Conservation (phyloP, 2,797 vertebrate species). For the Xiphorhynchus erythropygius region DNA sequence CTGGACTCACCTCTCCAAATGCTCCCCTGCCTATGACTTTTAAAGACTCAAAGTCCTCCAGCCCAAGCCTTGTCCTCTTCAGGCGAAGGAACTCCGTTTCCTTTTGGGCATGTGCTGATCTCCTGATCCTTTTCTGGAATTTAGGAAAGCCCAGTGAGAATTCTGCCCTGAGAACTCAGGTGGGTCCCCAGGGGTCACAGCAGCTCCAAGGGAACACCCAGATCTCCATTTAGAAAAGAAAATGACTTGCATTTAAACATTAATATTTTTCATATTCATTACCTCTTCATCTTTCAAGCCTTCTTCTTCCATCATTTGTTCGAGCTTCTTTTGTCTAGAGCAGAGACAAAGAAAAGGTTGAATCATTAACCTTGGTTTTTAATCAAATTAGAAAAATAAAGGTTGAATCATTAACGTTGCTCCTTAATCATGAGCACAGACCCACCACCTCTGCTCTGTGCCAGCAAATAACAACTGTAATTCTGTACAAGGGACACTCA, state of each 20-base stretch:
- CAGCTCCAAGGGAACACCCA: neutral
- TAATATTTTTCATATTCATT: slow-evolving; percentile 9
- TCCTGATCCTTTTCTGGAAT: slow-evolving; percentile 87
- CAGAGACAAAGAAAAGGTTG: neutral
- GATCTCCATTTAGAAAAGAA: neutral
- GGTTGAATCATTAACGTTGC: neutral
- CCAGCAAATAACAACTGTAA: neutral
- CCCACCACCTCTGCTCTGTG: neutral
- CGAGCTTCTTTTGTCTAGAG: slow-evolving; percentile 93
- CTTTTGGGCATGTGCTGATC: slow-evolving; percentile 94
- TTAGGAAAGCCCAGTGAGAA: neutral
- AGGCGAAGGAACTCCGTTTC: slow-evolving; percentile 97
- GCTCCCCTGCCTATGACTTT: slow-evolving; percentile 98
- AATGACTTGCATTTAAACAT: neutral
- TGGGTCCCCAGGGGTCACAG: neutral
- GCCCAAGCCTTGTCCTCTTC: slow-evolving; percentile 93
- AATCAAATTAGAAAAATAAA: neutral
- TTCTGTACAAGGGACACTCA: neutral
- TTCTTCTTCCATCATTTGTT: slow-evolving; percentile 99
- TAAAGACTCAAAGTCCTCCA: slow-evolving; percentile 97
- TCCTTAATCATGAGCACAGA: neutral
- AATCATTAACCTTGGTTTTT: neutral
- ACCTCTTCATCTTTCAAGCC: slow-evolving; percentile 97
- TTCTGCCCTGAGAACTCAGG: neutral
- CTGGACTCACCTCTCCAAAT: slow-evolving; percentile 91